Evolutionary conservation across 2,113 vertebrate species (phyloP).

Genomic region (Phylloscopus trochilus): DNA sequence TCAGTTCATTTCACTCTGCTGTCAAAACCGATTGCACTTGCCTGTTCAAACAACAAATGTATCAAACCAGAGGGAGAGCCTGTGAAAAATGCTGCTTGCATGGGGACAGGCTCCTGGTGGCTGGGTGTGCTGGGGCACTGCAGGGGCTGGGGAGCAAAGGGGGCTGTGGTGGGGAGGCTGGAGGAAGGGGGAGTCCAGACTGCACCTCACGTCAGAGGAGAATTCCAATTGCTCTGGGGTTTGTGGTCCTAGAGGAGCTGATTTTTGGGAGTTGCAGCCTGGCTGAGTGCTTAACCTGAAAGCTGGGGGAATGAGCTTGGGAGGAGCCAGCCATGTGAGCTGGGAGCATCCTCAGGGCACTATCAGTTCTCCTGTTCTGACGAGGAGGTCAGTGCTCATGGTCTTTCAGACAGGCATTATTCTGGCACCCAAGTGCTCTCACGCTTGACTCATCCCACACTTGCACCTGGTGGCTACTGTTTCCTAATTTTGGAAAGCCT

Average conservation of each 20-base stretch:
- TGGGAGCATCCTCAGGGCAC: background rate
- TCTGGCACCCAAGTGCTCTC: background rate
- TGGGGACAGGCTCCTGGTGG: background rate
- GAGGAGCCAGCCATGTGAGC: background rate
- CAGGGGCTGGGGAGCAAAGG: background rate
- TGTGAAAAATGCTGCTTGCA: background rate
- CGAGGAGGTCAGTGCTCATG: background rate
- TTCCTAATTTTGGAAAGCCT: background rate
- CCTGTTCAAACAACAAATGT: background rate
- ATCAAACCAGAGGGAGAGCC: background rate
- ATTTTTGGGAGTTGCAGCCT: background rate
- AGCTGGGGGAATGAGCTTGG: background rate
- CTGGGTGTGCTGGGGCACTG: background rate
- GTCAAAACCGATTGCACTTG: background rate
- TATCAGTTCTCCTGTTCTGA: background rate
- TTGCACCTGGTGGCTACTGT: background rate
- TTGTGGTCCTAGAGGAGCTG: background rate
- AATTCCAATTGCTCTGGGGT: background rate
- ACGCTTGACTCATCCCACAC: background rate
- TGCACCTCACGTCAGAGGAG: background rate
- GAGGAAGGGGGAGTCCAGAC: background rate
- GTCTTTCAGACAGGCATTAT: background rate
- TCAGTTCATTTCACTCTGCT: background rate
- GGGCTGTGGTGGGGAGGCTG: background rate
- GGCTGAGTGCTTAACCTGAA: background rate